Evolutionary conservation across 2,888 invertebrate genomes (phyloP).

Genomic region (Prenolepis imparis): DNA sequence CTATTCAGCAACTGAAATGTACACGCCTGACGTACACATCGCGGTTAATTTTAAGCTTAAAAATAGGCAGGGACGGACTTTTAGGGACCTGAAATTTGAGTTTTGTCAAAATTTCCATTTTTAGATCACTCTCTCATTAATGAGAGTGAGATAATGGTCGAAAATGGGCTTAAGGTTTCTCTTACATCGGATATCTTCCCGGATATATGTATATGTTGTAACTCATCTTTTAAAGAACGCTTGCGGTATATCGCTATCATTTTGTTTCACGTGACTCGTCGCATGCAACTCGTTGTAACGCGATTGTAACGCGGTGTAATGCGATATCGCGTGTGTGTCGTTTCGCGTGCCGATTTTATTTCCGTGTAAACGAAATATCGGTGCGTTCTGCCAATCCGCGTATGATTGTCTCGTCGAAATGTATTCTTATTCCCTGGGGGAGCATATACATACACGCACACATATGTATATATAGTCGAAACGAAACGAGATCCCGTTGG

Average conservation of each 20-base stretch:
- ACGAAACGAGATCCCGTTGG: conserved; percentile 25
- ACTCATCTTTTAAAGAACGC: neutral
- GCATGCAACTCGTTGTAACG: conserved; percentile 25
- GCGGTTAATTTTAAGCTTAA: neutral
- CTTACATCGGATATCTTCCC: neutral
- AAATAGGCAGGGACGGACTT: neutral
- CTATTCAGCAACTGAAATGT: conserved; percentile 10
- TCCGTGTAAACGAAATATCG: conserved; percentile 35
- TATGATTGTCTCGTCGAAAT: conserved; percentile 12
- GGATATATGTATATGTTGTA: conserved; percentile 16
- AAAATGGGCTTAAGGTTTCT: neutral
- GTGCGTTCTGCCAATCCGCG: conserved; percentile 15
- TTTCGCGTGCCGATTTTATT: conserved; percentile 34
- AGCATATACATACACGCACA: neutral
- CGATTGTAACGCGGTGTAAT: neutral
- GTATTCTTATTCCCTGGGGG: conserved; percentile 28
- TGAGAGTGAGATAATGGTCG: neutral
- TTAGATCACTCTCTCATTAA: neutral
- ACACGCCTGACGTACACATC: neutral
- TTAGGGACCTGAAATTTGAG: neutral
- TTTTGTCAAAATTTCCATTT: neutral
- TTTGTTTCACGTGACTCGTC: conserved; percentile 12
- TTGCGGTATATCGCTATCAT: neutral
- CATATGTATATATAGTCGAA: neutral
- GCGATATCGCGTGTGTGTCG: too few relatives aligned